Evolutionary conservation across 2,888 invertebrate genomes (phyloP).

Genomic region (Megaustenia siamemsis): DNA sequence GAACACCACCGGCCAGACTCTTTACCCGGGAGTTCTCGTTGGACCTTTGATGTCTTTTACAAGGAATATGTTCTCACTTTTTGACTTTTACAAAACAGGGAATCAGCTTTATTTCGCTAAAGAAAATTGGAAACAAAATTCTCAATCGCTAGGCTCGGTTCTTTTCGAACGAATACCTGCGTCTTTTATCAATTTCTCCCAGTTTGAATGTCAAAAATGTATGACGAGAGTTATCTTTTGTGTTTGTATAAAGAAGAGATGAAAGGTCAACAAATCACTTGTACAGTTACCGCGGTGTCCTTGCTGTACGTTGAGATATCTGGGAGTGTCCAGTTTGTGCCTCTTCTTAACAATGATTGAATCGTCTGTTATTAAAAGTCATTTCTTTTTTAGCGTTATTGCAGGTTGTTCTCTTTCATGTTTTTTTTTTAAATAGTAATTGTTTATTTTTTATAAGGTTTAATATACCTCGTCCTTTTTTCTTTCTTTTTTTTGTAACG

Average conservation of each 20-base stretch:
- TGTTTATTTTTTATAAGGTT: too few species aligned
- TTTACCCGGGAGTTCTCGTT: background rate
- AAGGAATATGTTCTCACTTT: background rate
- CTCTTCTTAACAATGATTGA: too few species aligned
- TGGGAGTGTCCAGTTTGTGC: too few species aligned
- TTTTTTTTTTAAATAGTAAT: too few species aligned
- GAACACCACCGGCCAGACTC: background rate
- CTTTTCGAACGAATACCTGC: background rate
- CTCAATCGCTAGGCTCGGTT: background rate
- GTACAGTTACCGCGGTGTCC: too few species aligned
- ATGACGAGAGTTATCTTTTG: background rate
- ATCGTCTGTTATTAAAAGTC: too few species aligned
- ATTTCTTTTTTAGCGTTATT: too few species aligned
- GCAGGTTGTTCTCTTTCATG: too few species aligned
- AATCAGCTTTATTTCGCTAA: background rate
- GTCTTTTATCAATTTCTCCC: background rate
- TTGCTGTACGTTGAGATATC: too few species aligned
- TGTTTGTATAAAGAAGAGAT: background rate
- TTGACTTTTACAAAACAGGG: background rate
- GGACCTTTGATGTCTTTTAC: constrained; percentile 2
- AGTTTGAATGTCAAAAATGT: background rate
- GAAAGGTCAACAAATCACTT: background rate
- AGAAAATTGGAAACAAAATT: background rate
- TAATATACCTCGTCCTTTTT: too few species aligned
- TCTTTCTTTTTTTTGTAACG: too few species aligned